Percentiles rank a stretch among this genome's conserved stretches.
Conservation (phyloP, 2,888 invertebrate species). For the Melanchra persicariae region DNA sequence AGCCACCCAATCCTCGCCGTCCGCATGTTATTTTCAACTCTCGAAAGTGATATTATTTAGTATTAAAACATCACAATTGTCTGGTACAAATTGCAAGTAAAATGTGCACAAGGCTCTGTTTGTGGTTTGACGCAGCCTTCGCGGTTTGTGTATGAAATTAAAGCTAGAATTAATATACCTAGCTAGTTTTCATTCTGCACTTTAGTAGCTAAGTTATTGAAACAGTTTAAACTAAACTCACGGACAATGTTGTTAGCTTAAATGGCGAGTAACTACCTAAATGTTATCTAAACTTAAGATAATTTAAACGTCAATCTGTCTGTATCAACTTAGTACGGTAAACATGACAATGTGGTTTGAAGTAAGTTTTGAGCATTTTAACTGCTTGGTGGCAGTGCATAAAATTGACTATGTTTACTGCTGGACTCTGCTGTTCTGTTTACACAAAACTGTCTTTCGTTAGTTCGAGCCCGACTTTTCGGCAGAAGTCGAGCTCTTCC, state of each 20-base stretch:
- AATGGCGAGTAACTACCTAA: not conserved
- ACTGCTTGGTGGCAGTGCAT: no score
- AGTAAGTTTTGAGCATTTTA: not conserved
- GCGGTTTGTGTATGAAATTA: constrained; percentile 44
- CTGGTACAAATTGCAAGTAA: not conserved
- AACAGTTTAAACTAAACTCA: constrained; percentile 20
- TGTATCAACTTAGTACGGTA: not conserved
- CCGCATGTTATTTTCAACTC: no score
- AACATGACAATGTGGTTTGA: not conserved
- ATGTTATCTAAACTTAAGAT: not conserved
- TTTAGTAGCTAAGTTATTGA: constrained; percentile 14
- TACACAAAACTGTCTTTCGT: no score
- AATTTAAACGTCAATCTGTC: not conserved
- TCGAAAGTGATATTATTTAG: not conserved
- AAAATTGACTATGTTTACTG: no score
- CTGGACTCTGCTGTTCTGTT: no score
- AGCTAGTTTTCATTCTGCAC: constrained; percentile 1
- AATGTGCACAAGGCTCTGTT: constrained; percentile 25
- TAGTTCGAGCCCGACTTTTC: no score
- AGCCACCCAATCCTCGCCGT: no score
- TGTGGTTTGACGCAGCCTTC: constrained; percentile 47
- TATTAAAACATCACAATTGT: constrained; percentile 7
- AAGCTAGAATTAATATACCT: constrained; percentile 7
- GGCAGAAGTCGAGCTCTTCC: no score
- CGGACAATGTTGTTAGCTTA: not conserved